Evolutionary conservation across 2,113 vertebrate genomes (phyloP).

Genomic region (Leucopternis melanops): DNA sequence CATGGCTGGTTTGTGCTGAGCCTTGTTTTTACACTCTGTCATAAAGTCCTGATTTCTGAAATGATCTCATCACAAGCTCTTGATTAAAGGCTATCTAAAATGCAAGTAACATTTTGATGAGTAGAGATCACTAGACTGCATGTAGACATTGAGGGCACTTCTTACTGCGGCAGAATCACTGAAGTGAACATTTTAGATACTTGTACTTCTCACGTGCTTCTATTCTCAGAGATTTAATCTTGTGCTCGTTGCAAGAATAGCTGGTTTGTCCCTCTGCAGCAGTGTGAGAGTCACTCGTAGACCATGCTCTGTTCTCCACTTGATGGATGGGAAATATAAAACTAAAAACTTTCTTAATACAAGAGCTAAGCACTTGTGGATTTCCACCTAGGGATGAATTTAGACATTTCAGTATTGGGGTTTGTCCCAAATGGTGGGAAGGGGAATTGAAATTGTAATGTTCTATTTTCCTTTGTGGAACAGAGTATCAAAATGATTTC

Average conservation of each 20-base stretch:
- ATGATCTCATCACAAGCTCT: neutral
- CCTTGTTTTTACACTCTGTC: neutral
- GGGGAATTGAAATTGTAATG: neutral
- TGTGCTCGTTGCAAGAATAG: neutral
- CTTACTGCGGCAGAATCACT: neutral
- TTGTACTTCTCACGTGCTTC: neutral
- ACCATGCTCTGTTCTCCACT: neutral
- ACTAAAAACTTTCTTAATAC: neutral
- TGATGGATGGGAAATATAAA: neutral
- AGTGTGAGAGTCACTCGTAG: neutral
- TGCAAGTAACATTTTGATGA: neutral
- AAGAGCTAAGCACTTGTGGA: neutral
- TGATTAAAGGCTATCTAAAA: neutral
- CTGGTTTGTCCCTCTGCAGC: neutral
- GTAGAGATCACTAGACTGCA: neutral
- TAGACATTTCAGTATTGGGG: neutral
- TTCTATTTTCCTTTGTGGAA: neutral
- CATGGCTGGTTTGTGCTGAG: neutral
- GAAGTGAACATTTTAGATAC: neutral
- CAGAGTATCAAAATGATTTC: neutral
- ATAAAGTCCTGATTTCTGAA: neutral
- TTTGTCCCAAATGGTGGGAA: neutral
- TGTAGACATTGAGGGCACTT: neutral
- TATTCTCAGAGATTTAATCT: neutral
- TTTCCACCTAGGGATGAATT: neutral